phyloP scores from a whole-genome alignment of 2,113 vertebrate genomes.

The Platysteira castanea region DNA sequence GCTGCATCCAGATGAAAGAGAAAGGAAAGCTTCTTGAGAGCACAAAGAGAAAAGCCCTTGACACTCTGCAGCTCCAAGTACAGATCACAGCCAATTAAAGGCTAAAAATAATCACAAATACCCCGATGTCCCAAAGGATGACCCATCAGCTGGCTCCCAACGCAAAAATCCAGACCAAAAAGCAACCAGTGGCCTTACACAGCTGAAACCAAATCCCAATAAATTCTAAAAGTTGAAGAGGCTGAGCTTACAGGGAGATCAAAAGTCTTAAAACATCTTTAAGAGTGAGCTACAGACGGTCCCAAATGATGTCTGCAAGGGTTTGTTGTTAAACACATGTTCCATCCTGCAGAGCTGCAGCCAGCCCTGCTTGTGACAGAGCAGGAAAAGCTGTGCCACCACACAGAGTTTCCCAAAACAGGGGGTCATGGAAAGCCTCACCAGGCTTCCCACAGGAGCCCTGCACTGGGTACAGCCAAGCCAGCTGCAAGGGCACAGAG shows the following conservation, averaged over 20 bases:
- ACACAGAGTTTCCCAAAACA: background rate
- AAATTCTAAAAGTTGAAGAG: background rate
- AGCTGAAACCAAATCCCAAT: background rate
- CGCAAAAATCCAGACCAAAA: background rate
- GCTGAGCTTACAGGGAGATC: background rate
- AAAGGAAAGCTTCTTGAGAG: conserved; percentile 16
- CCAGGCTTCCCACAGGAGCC: background rate
- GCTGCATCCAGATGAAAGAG: conserved; percentile 32
- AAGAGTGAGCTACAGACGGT: background rate
- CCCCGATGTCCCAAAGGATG: background rate
- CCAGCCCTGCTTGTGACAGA: rapidly evolving
- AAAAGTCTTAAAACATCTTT: background rate
- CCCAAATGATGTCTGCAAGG: background rate
- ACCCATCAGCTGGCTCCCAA: conserved; percentile 21
- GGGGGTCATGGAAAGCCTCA: background rate
- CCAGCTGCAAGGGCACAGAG: rapidly evolving
- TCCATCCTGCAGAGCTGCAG: background rate
- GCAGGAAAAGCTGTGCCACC: background rate
- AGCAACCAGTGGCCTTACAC: background rate
- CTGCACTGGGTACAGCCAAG: background rate
- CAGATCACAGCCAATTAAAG: conserved; percentile 33
- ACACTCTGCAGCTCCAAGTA: background rate
- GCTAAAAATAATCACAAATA: conserved; percentile 46
- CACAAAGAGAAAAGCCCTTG: background rate
- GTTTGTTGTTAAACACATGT: background rate